Conservation (phyloP, 1,140 invertebrate genomes). For the Campoletis sonorensis region DNA sequence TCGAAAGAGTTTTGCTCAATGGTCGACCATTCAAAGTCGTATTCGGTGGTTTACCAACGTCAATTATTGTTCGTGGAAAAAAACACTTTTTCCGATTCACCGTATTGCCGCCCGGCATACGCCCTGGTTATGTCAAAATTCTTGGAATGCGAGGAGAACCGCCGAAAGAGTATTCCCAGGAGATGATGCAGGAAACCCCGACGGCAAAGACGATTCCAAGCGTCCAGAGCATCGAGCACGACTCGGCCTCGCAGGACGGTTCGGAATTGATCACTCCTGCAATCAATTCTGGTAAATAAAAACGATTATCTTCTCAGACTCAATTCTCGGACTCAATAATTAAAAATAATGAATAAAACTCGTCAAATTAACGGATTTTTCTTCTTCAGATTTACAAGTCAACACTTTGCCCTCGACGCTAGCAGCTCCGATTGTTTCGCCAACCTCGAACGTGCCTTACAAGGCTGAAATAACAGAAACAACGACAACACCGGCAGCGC, state of each 20-base stretch:
- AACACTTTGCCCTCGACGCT: slow-evolving; percentile 82
- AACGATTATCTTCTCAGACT: slow-evolving; percentile 22
- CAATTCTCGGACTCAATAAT: too few relatives aligned
- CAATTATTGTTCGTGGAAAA: slow-evolving; percentile 87
- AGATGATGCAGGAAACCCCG: slow-evolving; percentile 56
- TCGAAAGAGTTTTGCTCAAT: slow-evolving; percentile 88
- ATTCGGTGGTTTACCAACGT: slow-evolving; percentile 94
- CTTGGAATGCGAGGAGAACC: slow-evolving; percentile 81
- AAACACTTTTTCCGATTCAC: slow-evolving; percentile 91
- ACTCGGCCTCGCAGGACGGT: slow-evolving; percentile 71
- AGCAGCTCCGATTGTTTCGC: slow-evolving; percentile 76
- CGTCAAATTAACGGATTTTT: slow-evolving; percentile 41
- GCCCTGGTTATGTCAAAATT: slow-evolving; percentile 83
- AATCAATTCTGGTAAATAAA: slow-evolving; percentile 60
- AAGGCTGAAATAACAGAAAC: slow-evolving; percentile 72
- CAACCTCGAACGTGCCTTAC: slow-evolving; percentile 78
- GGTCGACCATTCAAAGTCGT: slow-evolving; percentile 89
- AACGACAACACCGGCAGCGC: slow-evolving; percentile 61
- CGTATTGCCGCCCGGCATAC: slow-evolving; percentile 85
- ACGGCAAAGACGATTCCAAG: slow-evolving; percentile 43
- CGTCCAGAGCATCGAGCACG: slow-evolving; percentile 65
- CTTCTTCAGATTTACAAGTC: slow-evolving; percentile 72
- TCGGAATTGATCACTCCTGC: slow-evolving; percentile 61
- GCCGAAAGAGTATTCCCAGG: slow-evolving; percentile 63
- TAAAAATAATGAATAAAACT: too few relatives aligned